phyloP scores from a whole-genome alignment of 1,140 invertebrate species.

The Spodoptera litura region DNA sequence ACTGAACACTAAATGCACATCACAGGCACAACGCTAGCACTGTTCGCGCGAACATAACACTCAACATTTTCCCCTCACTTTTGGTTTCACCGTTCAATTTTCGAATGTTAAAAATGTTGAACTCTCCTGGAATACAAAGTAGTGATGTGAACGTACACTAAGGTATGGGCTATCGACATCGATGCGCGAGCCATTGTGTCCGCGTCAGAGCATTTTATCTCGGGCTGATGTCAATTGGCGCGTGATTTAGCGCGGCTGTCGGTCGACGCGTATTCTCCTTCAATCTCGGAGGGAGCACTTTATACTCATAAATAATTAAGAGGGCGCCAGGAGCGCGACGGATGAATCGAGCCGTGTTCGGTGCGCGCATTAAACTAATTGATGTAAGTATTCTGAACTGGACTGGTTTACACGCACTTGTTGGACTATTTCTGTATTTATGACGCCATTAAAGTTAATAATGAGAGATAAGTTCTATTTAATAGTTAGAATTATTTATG shows the following conservation, averaged over 20 bases:
- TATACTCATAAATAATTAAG: constrained; percentile 56
- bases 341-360: constrained; percentile 38
- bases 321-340: constrained; percentile 32
- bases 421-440: constrained; percentile 49
- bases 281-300: constrained; percentile 53
- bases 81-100: constrained; percentile 43
- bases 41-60: constrained; percentile 21
- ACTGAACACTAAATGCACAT: constrained; percentile 60
- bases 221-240: constrained; percentile 44
- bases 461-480: constrained; percentile 40
- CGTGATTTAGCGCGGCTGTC: constrained; percentile 63
- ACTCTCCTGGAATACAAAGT: constrained; percentile 31
- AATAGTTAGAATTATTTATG: constrained; percentile 30
- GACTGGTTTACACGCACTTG: constrained; percentile 46
- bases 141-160: constrained; percentile 23
- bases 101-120: constrained; percentile 32
- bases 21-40: constrained; percentile 56
- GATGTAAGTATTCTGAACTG: constrained; percentile 36
- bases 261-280: constrained; percentile 60
- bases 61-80: constrained; percentile 35
- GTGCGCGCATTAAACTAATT: constrained; percentile 42
- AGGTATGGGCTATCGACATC: constrained; percentile 47
- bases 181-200: constrained; percentile 51
- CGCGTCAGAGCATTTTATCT: constrained; percentile 53
- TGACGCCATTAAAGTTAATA: constrained; percentile 46